A percentile compares a stretch with the other conserved stretches of the same genome.
Evolutionary conservation across 2,888 invertebrate genomes (phyloP).

Genomic region (Nephrotoma appendiculata): DNA sequence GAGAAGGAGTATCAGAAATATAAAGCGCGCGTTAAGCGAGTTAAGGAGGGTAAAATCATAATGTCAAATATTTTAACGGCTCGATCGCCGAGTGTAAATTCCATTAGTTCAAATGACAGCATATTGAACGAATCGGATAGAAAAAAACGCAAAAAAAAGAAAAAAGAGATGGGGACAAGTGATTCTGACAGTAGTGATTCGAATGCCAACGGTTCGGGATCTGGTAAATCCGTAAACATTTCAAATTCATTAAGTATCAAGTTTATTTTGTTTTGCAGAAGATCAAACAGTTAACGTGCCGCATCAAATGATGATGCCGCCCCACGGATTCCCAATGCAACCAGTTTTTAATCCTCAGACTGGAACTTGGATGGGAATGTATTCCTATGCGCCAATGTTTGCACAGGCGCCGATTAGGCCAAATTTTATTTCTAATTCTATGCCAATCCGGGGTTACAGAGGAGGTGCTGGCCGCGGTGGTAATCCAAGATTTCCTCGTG

Average conservation of each 20-base stretch:
- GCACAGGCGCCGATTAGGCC: conserved; percentile 21
- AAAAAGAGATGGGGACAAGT: conserved; percentile 5
- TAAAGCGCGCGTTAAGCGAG: conserved; percentile 22
- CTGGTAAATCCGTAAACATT: neutral
- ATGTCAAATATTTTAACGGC: conserved; percentile 8
- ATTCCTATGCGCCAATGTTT: conserved; percentile 22
- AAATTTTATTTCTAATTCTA: conserved; percentile 26
- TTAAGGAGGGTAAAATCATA: conserved; percentile 23
- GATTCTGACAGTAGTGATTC: neutral
- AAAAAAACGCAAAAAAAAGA: conserved; percentile 8
- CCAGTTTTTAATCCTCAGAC: conserved; percentile 20
- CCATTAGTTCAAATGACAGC: conserved; percentile 20
- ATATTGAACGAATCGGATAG: conserved; percentile 13
- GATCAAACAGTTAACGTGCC: conserved; percentile 23
- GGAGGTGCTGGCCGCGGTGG: conserved; percentile 12
- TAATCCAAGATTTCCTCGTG: conserved; percentile 12
- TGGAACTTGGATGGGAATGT: conserved; percentile 28
- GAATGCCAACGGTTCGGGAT: neutral
- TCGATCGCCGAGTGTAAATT: conserved; percentile 13
- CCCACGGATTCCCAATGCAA: conserved; percentile 17
- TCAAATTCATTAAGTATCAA: neutral
- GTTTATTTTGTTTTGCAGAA: neutral
- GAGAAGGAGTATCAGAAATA: conserved; percentile 28
- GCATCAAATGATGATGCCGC: conserved; percentile 16
- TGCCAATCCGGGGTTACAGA: conserved; percentile 19